Percentiles rank a stretch among this genome's conserved stretches.
Conservation (phyloP, 2,888 invertebrate genomes). For the Alviniconcha strummeri region DNA sequence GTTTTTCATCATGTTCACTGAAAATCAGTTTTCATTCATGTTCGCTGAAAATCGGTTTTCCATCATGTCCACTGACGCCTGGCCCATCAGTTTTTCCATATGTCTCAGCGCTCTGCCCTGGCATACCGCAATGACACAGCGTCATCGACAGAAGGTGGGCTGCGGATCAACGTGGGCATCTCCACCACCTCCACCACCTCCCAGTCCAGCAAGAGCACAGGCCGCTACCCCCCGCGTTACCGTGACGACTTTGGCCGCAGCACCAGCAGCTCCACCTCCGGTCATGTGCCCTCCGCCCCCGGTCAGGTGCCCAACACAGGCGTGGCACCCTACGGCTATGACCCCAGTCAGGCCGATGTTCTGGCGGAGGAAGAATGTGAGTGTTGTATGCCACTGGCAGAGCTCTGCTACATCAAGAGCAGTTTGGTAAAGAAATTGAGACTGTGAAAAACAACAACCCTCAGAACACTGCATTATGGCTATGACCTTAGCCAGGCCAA, state of each 20-base stretch:
- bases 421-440: no score
- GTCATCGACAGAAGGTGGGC: slow-evolving; percentile 64
- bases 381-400: neutral
- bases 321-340: slow-evolving; percentile 63
- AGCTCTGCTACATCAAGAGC: no score
- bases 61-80: no score
- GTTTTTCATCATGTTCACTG: no score
- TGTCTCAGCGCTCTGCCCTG: slow-evolving; percentile 82
- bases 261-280: slow-evolving; percentile 70
- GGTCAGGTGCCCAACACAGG: slow-evolving; percentile 54
- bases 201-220: slow-evolving; percentile 90
- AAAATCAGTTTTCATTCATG: no score
- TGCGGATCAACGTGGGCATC: slow-evolving; percentile 82
- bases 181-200: slow-evolving; percentile 96
- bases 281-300: slow-evolving; percentile 52
- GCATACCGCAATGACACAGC: slow-evolving; percentile 81
- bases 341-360: slow-evolving; percentile 34
- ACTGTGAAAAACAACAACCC: no score
- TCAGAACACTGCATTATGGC: no score
- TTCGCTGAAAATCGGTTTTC: no score
- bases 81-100: slow-evolving; percentile 10
- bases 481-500: no score
- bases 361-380: slow-evolving; percentile 29
- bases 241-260: slow-evolving; percentile 75
- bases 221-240: slow-evolving; percentile 85